These are phyloP conservation scores for Halictus rubicundus DNA, from an alignment of 1,140 invertebrate genomes.

Conservation along the genomic window DNA sequence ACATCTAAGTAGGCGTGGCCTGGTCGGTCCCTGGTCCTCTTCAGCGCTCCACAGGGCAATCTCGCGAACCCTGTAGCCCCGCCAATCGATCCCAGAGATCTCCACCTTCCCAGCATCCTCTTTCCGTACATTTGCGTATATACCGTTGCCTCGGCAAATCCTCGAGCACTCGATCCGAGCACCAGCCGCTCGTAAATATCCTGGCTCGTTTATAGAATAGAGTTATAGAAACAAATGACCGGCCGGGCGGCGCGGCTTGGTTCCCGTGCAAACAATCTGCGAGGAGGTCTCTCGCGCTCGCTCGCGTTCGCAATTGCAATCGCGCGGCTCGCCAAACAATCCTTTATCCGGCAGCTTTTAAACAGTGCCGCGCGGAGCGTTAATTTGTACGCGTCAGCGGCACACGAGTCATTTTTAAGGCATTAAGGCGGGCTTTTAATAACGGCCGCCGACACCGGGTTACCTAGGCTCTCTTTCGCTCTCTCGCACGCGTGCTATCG, in stretches of 20 bases:
- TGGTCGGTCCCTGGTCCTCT: too few relatives aligned
- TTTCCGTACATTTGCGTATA: too few relatives aligned
- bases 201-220: background rate
- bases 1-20: too few relatives aligned
- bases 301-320: background rate
- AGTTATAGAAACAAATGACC: background rate
- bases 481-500: too few relatives aligned
- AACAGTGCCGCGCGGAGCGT: background rate
- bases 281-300: background rate
- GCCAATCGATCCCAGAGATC: too few relatives aligned
- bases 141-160: too few relatives aligned
- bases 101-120: too few relatives aligned
- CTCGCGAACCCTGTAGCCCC: too few relatives aligned
- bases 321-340: background rate
- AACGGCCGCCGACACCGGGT: background rate
- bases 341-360: background rate
- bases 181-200: background rate
- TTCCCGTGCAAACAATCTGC: background rate
- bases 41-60: too few relatives aligned
- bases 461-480: too few relatives aligned
- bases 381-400: slow-evolving; percentile 27
- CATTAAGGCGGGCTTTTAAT: slow-evolving; percentile 33
- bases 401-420: slow-evolving; percentile 29
- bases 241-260: background rate
- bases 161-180: too few relatives aligned